These are phyloP conservation scores for Eidolon helvum DNA, from an alignment of 2,113 vertebrate genomes.

Conservation along the genomic window DNA sequence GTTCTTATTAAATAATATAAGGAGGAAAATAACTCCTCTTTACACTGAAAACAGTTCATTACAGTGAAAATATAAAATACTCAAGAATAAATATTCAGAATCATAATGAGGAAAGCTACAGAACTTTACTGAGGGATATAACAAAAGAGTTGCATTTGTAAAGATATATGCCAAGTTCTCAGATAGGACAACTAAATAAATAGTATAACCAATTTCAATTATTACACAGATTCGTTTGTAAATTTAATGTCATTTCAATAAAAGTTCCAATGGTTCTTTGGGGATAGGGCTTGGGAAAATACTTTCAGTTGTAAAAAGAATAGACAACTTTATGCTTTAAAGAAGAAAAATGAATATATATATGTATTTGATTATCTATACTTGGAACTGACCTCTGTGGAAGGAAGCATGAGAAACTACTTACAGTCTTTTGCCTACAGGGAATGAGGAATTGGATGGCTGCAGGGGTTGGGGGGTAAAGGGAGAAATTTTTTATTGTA, in stretches of 20 bases:
- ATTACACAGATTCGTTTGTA: neutral
- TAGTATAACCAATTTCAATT: neutral
- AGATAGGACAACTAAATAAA: neutral
- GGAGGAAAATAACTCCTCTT: neutral
- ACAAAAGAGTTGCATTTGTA: neutral
- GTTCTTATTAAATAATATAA: neutral
- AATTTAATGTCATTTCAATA: neutral
- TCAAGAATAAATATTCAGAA: neutral
- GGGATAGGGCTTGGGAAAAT: neutral
- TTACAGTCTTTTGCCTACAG: neutral
- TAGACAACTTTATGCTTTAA: neutral
- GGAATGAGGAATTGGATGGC: neutral
- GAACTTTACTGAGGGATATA: neutral
- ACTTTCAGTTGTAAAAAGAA: conserved; percentile 7
- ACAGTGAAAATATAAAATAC: neutral
- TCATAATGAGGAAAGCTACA: too few relatives aligned
- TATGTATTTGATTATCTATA: neutral
- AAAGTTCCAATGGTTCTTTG: neutral
- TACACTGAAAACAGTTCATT: neutral
- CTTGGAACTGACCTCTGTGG: neutral
- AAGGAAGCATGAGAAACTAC: neutral
- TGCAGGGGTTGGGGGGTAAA: neutral
- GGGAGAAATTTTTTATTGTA: neutral
- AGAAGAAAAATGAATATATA: neutral
- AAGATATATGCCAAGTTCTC: neutral